A percentile compares a stretch with the other conserved stretches of the same genome.
Conservation (phyloP, 2,113 vertebrate species). For the Leptobrachium ailaonicum region DNA sequence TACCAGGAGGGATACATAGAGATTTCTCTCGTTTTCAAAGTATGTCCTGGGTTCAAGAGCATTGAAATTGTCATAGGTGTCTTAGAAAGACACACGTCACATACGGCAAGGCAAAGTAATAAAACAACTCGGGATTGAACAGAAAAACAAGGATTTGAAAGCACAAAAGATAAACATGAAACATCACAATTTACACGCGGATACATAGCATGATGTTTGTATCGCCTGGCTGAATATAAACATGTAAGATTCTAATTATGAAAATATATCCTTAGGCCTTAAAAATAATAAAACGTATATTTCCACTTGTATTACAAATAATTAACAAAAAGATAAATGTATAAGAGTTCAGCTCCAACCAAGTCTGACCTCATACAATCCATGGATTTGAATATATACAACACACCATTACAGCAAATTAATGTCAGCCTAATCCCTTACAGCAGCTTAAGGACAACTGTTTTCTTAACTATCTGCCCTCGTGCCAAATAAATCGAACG, state of each 20-base stretch:
- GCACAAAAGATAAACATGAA: not conserved
- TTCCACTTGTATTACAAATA: not conserved
- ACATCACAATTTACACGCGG: not conserved
- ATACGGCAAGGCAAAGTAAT: not conserved
- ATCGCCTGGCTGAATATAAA: not conserved
- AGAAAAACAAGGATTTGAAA: not conserved
- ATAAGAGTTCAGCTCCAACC: not conserved
- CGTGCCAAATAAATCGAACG: slow-evolving; percentile 17
- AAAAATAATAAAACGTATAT: not conserved
- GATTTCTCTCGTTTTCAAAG: too few relatives aligned
- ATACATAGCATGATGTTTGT: not conserved
- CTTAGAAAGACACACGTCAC: not conserved
- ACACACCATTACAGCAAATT: slow-evolving; percentile 8
- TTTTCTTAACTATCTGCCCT: slow-evolving; percentile 24
- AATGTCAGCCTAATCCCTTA: slow-evolving; percentile 15
- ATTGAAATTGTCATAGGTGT: not conserved
- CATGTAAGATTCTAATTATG: not conserved
- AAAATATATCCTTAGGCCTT: slow-evolving; percentile 1
- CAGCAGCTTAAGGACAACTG: not conserved
- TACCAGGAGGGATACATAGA: too few relatives aligned
- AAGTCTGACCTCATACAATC: not conserved
- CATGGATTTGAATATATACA: slow-evolving; percentile 4
- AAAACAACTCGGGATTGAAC: not conserved
- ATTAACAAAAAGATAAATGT: not conserved
- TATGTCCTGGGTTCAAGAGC: too few relatives aligned